A percentile compares a stretch with the other conserved stretches of the same genome.
phyloP scores from a whole-genome alignment of 2,797 vertebrate species.

The Chloroceryle inda region DNA sequence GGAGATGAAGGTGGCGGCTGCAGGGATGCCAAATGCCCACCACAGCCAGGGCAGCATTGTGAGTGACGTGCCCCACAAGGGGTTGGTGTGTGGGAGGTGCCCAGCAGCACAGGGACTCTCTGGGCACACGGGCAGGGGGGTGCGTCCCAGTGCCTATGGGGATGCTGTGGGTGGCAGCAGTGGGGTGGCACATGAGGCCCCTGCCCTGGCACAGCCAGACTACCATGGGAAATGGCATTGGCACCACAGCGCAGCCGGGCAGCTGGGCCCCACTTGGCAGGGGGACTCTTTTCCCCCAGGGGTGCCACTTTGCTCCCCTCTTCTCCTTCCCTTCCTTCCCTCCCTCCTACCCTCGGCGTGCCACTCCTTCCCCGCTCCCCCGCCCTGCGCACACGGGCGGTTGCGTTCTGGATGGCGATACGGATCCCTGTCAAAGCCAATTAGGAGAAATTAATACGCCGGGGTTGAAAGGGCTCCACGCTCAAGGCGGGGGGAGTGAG shows the following conservation, averaged over 20 bases:
- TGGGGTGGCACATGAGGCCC: background rate
- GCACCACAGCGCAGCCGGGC: background rate
- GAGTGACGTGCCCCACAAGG: fast-evolving
- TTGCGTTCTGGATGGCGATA: conserved; percentile 18
- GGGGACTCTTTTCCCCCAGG: background rate
- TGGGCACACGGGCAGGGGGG: background rate
- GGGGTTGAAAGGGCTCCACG: conserved; percentile 45
- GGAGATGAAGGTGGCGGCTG: background rate
- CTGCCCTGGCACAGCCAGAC: background rate
- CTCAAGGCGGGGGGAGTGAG: background rate
- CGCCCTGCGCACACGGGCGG: background rate
- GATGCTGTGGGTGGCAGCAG: fast-evolving
- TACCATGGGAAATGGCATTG: background rate
- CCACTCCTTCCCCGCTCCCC: background rate
- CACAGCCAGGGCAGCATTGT: fast-evolving
- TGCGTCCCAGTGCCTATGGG: fast-evolving
- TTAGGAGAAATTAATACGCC: conserved; percentile 61
- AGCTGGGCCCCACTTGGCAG: background rate
- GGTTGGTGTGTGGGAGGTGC: fast-evolving
- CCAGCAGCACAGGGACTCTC: fast-evolving
- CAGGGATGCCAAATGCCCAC: fast-evolving
- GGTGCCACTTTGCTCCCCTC: background rate
- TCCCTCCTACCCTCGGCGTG: background rate
- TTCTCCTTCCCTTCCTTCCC: background rate
- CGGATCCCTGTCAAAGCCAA: conserved; percentile 68